Evolutionary conservation across 1,140 invertebrate genomes (phyloP).

Genomic region (Conus ventricosus): DNA sequence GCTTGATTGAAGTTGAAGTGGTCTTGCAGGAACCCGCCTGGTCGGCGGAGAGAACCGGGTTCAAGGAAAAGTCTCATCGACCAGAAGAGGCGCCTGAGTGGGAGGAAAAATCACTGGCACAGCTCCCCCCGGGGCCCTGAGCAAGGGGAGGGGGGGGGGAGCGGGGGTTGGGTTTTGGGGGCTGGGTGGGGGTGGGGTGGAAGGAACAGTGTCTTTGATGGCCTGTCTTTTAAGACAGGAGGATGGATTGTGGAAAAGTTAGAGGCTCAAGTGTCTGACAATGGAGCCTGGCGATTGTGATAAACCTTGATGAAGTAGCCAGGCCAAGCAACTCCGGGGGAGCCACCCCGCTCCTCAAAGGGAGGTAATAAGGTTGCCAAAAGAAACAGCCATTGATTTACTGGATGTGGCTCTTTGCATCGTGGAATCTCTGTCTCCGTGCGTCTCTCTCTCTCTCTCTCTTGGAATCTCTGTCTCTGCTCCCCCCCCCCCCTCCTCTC

Average conservation of each 20-base stretch:
- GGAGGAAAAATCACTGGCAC: background rate
- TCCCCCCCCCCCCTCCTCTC: too few relatives aligned
- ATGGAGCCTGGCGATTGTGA: background rate
- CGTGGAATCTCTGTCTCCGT: background rate
- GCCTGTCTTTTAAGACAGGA: slow-evolving; percentile 9
- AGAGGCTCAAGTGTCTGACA: slow-evolving; percentile 8
- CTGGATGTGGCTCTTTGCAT: slow-evolving; percentile 22
- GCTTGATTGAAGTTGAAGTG: slow-evolving; percentile 38
- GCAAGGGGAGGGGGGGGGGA: background rate
- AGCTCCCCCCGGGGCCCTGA: background rate
- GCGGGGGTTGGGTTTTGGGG: background rate
- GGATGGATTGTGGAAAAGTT: slow-evolving; percentile 7
- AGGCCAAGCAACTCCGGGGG: background rate
- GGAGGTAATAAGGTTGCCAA: slow-evolving; percentile 1
- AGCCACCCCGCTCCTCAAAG: background rate
- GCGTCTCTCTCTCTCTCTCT: too few relatives aligned
- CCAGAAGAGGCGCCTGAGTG: background rate
- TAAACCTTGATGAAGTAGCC: slow-evolving; percentile 16
- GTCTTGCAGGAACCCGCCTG: slow-evolving; percentile 31
- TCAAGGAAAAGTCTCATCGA: background rate
- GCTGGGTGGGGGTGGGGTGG: background rate
- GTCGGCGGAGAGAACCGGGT: background rate
- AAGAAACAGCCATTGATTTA: slow-evolving; percentile 9
- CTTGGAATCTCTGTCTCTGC: too few relatives aligned
- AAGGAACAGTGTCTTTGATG: background rate